Base-by-base conservation (phyloP, 2,797 vertebrate species). In the Chloroceryle amazona region DNA sequence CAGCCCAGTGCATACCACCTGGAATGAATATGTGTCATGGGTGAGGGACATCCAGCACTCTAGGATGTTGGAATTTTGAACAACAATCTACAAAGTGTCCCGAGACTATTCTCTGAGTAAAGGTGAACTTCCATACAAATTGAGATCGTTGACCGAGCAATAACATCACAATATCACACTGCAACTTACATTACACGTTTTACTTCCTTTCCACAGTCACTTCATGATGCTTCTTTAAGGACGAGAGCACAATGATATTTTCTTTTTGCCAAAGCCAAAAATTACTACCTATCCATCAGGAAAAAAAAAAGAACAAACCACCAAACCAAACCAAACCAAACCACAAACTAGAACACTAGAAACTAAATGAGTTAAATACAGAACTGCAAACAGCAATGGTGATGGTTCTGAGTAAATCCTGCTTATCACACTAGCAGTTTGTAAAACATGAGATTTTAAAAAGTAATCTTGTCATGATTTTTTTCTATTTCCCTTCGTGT, bases 201-300 rank as follows among this genome's bases (percentile, higher is more conserved):
- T 86, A 70, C 51, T 70, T 0, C 0, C 39, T 65, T 83, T 79
- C 85, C 60, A 72, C 39, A 70, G 51, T 25, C 4, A 4, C 54
- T 63, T 58, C 13, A 6, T 1, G 20, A 44, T 42, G 51, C 17
- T 60, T 67, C 81, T 66, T 65, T 28, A 54, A 86, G 52, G 25
- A 79, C 14, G 13, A 29, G 33, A 6, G 14, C 13, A 66, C 22
- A 92, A 31, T 6, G 4, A 5, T 26, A 61, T 29, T 80, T 93
- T 75, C 4, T 35, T 85, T 86, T 86, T 61, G 33, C 11, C 41
- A 79, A 55, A 95, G 54, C 6, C 20, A 61, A 22, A 81, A 95
- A 47, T 28, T 68, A 49, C 21, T 29, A 51, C 6, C 11, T n/a
- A 70, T 15, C 44, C 31, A 58, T 6, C 6, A n/a, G 16, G 17